These are phyloP conservation scores for Caenorhabditis wallacei DNA, from an alignment of 2,888 invertebrate genomes.

Conservation along the genomic window DNA sequence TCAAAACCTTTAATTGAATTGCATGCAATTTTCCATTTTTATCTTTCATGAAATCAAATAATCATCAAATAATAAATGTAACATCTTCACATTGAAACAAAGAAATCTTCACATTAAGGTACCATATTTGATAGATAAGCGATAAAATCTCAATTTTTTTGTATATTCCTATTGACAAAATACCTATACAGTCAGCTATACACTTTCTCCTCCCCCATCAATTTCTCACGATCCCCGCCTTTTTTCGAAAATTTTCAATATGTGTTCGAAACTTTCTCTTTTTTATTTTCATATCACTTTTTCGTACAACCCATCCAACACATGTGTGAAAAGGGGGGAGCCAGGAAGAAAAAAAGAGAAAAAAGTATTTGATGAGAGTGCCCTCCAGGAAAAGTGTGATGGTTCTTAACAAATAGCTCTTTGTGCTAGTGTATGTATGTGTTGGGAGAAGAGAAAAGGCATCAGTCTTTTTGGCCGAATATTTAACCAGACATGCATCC, in stretches of 20 bases:
- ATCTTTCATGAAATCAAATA: no score
- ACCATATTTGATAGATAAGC: no score
- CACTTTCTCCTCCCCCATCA: not conserved
- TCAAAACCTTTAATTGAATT: no score
- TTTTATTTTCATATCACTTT: not conserved
- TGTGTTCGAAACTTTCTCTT: constrained; percentile 15
- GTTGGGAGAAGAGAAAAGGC: not conserved
- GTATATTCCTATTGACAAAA: not conserved
- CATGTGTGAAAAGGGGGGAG: constrained; percentile 45
- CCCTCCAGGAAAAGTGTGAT: not conserved
- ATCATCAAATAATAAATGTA: no score
- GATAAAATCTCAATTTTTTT: no score
- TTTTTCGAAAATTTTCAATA: constrained; percentile 7
- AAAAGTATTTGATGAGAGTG: no score
- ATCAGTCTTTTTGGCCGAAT: constrained; percentile 50
- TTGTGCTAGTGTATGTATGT: constrained; percentile 28
- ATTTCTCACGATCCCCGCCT: not conserved
- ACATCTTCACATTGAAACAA: no score
- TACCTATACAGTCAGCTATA: no score
- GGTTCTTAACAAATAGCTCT: constrained; percentile 64
- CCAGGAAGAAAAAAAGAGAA: constrained; percentile 9
- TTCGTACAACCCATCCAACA: constrained; percentile 3
- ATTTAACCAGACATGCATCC: constrained; percentile 55
- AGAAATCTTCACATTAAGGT: no score
- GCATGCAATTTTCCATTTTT: no score